phyloP scores from a whole-genome alignment of 2,888 invertebrate species.

The Lymantria dispar region DNA sequence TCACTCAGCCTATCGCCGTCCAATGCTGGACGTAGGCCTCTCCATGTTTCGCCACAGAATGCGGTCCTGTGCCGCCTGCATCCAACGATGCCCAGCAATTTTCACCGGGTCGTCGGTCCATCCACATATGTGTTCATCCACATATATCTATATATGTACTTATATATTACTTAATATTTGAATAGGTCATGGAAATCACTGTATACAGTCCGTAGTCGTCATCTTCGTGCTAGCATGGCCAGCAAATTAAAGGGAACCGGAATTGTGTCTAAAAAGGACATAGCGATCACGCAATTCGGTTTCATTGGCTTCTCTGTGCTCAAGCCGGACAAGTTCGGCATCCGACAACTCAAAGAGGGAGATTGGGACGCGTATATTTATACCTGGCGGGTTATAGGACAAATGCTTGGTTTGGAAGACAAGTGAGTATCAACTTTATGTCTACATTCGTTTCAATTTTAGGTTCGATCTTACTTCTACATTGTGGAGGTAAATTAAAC shows the following conservation, averaged over 20 bases:
- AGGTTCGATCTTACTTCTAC: not conserved
- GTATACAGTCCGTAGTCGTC: conserved; percentile 84
- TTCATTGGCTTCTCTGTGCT: conserved; percentile 90
- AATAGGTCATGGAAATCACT: conserved; percentile 86
- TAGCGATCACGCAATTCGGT: conserved; percentile 93
- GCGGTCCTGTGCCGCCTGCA: too few species aligned
- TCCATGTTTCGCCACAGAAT: too few species aligned
- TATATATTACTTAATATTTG: not conserved
- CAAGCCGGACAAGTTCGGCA: conserved; percentile 84
- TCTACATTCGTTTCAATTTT: not conserved
- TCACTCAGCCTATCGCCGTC: too few species aligned
- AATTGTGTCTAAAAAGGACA: conserved; percentile 89
- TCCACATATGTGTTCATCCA: too few species aligned
- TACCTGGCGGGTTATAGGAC: conserved; percentile 92
- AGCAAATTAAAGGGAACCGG: conserved; percentile 70
- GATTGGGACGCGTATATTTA: conserved; percentile 90
- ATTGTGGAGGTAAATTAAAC: too few species aligned
- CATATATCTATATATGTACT: too few species aligned
- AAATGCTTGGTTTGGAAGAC: conserved; percentile 92
- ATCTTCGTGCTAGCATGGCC: conserved; percentile 83
- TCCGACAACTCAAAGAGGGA: conserved; percentile 80
- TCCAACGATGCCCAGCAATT: too few species aligned
- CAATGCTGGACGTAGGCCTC: too few species aligned
- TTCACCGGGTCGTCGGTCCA: too few species aligned
- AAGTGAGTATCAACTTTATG: conserved; percentile 66